These are phyloP conservation scores for Erythrolamprus reginae DNA, from an alignment of 2,113 vertebrate genomes.

Conservation along the genomic window DNA sequence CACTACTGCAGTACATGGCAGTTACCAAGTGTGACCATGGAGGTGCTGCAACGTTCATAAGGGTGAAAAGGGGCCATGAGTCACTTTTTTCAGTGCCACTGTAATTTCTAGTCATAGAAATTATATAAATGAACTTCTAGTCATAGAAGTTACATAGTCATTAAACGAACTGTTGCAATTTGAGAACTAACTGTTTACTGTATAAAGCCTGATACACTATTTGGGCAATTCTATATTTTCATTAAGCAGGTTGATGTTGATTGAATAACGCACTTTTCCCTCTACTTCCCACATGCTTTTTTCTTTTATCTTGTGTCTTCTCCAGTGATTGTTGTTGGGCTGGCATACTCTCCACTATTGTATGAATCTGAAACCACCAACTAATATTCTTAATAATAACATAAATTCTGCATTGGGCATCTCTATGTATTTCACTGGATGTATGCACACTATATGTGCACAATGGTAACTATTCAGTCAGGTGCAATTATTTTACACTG, in stretches of 20 bases:
- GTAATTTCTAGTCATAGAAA: no score
- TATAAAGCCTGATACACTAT: neutral
- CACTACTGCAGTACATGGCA: no score
- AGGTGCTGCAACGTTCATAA: neutral
- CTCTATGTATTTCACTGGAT: neutral
- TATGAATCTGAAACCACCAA: neutral
- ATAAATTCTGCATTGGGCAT: neutral
- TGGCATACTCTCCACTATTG: neutral
- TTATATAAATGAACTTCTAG: no score
- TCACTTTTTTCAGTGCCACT: neutral
- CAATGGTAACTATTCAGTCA: neutral
- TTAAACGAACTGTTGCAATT: neutral
- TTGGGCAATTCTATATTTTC: neutral
- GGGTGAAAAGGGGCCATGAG: neutral
- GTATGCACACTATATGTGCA: neutral
- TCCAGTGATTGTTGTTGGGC: neutral
- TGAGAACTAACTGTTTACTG: neutral
- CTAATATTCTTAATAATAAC: neutral
- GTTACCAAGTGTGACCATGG: neutral
- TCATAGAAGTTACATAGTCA: no score
- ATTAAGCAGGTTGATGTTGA: neutral
- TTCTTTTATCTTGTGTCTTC: neutral
- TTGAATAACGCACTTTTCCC: neutral
- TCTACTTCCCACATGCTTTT: neutral
- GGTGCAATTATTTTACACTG: neutral